Base-by-base conservation (phyloP, 1,140 invertebrate genomes). In the Hypothenemus hampei region DNA sequence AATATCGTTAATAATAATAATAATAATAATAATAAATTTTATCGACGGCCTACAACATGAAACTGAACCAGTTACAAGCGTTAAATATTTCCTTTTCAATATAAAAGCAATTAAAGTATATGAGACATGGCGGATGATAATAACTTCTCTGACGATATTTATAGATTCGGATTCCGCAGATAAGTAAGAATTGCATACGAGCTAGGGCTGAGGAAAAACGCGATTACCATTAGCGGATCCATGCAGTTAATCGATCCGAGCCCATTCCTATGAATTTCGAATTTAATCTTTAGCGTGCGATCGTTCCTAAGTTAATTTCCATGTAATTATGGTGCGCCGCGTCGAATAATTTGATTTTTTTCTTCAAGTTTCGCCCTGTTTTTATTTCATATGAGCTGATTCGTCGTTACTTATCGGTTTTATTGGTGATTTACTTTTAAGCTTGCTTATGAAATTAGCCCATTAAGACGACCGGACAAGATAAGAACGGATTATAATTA, bases 41-140 rank as follows among this genome's bases (percentile, higher is more conserved):
- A 37, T 37, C 4, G 36, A 0, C 36, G 18, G 6, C 22, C 16
- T 23, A 23, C 21, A 43, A 43, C 18, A 22, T 20, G 40, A 43
- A n/a, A 23, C 18, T 11, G 22, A 43, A 43, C 40, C 40, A 43
- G 40, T 43, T 43, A 43, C 40, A 43, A 11, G 21, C 40, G 11
- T 43, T 43, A 43, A 43, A 43, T 43, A 43, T 43, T 43, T 43
- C 40, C 22, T 37, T 37, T 43, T 43, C 40, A 21, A 43, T 43
- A 43, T 43, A 43, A 43, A 43, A 43, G 40, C 22, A 43, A 43
- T 43, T 43, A 43, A 43, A 43, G 21, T 43, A 43, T 43, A 43
- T 43, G 20, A 20, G 40, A 37, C n/a, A n/a, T 11, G 16, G 16
- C 10, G 40, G 6, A 15, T 11, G 40, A 8, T 37, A 37, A 43